phyloP scores from a whole-genome alignment of 2,888 invertebrate genomes.

The Actias luna region DNA sequence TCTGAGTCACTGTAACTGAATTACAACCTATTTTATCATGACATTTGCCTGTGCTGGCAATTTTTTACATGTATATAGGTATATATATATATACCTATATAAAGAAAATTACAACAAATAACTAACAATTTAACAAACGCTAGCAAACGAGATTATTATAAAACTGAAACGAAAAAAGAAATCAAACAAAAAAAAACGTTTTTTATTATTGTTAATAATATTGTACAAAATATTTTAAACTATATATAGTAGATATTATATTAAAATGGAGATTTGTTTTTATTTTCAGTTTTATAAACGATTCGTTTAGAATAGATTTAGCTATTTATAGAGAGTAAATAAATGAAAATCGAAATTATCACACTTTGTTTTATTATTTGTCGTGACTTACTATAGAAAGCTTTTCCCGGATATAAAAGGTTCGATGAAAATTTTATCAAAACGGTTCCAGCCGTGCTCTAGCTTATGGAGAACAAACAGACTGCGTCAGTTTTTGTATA shows the following conservation, averaged over 20 bases:
- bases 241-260: too few relatives aligned
- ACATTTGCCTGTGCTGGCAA: too few relatives aligned
- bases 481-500: too few relatives aligned
- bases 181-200: neutral
- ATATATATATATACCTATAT: neutral
- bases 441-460: too few relatives aligned
- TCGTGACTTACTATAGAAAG: too few relatives aligned
- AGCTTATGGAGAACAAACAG: too few relatives aligned
- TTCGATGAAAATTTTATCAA: too few relatives aligned
- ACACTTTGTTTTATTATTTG: neutral
- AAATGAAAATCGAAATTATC: constrained; percentile 41
- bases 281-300: constrained; percentile 19
- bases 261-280: too few relatives aligned
- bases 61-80: too few relatives aligned
- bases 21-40: too few relatives aligned
- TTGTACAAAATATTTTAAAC: constrained; percentile 4
- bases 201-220: neutral
- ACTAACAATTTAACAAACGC: neutral
- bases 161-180: neutral
- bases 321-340: constrained; percentile 66
- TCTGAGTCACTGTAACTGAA: neutral
- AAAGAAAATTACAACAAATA: constrained; percentile 1
- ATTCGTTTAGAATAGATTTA: constrained; percentile 48
- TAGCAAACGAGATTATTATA: neutral
- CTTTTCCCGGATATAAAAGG: too few relatives aligned